A percentile compares a stretch with the other conserved stretches of the same genome.
phyloP scores from a whole-genome alignment of 2,888 invertebrate genomes.

The Pseudeuparius sepicola region DNA sequence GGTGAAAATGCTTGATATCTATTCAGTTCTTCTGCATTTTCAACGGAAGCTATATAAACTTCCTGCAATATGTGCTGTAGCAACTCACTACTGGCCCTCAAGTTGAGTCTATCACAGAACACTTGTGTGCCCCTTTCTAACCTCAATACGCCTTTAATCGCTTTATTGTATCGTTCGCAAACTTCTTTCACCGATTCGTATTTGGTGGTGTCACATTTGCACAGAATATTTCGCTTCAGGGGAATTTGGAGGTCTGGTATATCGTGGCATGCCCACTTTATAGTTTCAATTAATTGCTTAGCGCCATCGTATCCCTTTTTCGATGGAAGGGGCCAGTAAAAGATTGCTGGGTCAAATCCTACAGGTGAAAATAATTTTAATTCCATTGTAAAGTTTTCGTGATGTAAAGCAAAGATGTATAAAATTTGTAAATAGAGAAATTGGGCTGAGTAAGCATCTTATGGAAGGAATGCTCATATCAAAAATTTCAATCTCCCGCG shows the following conservation, averaged over 20 bases:
- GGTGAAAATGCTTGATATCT: slow-evolving; percentile 21
- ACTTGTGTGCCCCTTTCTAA: slow-evolving; percentile 21
- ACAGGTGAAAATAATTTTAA: slow-evolving; percentile 21
- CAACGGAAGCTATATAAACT: slow-evolving; percentile 19
- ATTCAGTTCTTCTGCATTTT: slow-evolving; percentile 20
- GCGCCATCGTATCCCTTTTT: slow-evolving; percentile 20
- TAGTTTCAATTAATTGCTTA: slow-evolving; percentile 19
- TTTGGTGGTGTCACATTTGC: slow-evolving; percentile 16
- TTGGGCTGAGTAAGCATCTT: no score
- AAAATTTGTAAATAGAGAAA: no score
- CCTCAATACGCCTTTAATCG: slow-evolving; percentile 17
- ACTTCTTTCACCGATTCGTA: slow-evolving; percentile 19
- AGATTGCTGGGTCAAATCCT: slow-evolving; percentile 16
- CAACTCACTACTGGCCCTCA: slow-evolving; percentile 14
- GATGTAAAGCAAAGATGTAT: no score
- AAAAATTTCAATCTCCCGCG: no score
- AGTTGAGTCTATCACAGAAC: slow-evolving; percentile 20
- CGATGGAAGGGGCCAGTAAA: slow-evolving; percentile 18
- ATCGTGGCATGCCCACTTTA: slow-evolving; percentile 20
- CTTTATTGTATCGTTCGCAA: slow-evolving; percentile 19
- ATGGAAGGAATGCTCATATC: no score
- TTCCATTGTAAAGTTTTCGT: slow-evolving; percentile 19
- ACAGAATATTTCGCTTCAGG: slow-evolving; percentile 19
- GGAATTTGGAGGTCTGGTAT: slow-evolving; percentile 20
- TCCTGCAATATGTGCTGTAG: slow-evolving; percentile 20